Conservation (phyloP, 1,140 invertebrate species). For the Platyscapa corneri region DNA sequence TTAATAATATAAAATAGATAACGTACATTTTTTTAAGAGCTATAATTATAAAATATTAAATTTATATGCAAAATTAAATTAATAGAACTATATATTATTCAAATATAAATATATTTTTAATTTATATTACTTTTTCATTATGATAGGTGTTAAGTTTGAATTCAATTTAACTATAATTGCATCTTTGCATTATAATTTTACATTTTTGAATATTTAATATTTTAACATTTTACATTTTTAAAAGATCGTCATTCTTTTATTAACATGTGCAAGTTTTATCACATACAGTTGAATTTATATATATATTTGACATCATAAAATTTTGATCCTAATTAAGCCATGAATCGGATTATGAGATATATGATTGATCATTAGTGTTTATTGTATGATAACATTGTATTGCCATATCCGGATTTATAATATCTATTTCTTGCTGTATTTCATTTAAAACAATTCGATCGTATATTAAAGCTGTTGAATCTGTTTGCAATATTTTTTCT, state of each 20-base stretch:
- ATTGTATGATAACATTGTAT: constrained; percentile 43
- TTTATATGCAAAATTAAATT: constrained; percentile 33
- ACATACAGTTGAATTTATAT: background rate
- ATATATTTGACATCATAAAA: constrained; percentile 42
- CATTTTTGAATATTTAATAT: too few species aligned
- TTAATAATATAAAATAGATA: too few species aligned
- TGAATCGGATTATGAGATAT: constrained; percentile 51
- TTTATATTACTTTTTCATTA: constrained; percentile 53
- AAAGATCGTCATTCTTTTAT: too few species aligned
- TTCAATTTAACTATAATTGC: constrained; percentile 65
- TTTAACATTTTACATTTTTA: too few species aligned
- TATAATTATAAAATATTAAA: background rate
- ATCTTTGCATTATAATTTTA: constrained; percentile 71
- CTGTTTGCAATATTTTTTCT: constrained; percentile 65
- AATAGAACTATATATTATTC: background rate
- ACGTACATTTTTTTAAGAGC: background rate
- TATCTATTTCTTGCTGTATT: constrained; percentile 67
- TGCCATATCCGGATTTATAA: constrained; percentile 61
- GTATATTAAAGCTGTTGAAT: constrained; percentile 63
- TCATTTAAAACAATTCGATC: constrained; percentile 65
- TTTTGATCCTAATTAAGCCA: constrained; percentile 54
- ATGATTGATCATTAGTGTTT: constrained; percentile 50
- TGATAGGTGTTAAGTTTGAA: constrained; percentile 58
- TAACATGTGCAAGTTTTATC: too few species aligned
- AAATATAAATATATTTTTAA: constrained; percentile 4